A percentile compares a stretch with the other conserved stretches of the same genome.
phyloP scores from a whole-genome alignment of 2,888 invertebrate genomes.

The Phortica magna region DNA sequence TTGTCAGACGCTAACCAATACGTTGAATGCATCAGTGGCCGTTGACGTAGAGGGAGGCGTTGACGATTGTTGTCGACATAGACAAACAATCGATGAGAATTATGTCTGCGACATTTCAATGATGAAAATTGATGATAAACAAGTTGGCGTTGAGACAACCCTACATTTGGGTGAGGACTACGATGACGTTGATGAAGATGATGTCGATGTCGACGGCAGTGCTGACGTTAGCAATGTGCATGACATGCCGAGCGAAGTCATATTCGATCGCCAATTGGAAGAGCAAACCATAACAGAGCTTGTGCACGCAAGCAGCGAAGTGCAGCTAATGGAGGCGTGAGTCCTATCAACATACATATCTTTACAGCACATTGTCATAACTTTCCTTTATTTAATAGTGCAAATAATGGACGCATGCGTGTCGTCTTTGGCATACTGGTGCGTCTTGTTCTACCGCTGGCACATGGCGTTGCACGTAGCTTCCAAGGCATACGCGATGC shows the following conservation, averaged over 20 bases:
- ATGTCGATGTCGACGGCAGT: conserved; percentile 31
- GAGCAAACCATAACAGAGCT: conserved; percentile 69
- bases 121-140: conserved; percentile 60
- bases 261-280: conserved; percentile 69
- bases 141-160: not conserved
- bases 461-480: conserved; percentile 75
- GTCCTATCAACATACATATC: no score
- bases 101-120: conserved; percentile 64
- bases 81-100: conserved; percentile 59
- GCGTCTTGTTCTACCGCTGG: conserved; percentile 74
- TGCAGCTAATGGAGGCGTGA: conserved; percentile 66
- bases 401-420: conserved; percentile 68
- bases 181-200: conserved; percentile 11
- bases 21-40: not conserved
- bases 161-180: not conserved
- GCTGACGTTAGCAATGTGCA: not conserved
- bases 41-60: conserved; percentile 14
- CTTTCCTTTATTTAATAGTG: conserved; percentile 25
- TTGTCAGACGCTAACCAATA: not conserved
- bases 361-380: no score
- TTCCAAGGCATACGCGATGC: conserved; percentile 75
- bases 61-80: conserved; percentile 23
- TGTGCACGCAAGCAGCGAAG: conserved; percentile 61
- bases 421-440: conserved; percentile 75
- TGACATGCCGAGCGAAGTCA: conserved; percentile 56